Evolutionary conservation across 2,888 invertebrate species (phyloP), one percentile per base, ranked within the genome.

Genomic region (Aromia moschata): DNA sequence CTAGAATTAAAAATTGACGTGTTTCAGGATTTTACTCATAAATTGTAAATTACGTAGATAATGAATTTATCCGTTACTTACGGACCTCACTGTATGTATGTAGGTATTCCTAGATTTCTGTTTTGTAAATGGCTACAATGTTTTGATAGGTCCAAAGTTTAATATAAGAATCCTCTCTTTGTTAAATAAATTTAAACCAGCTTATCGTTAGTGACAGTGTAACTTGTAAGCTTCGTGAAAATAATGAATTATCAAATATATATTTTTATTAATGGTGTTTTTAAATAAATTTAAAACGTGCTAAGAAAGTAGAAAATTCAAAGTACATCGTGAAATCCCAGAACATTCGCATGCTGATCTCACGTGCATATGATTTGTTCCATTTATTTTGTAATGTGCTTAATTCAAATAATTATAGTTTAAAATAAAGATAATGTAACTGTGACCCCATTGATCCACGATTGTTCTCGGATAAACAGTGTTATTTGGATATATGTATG

Each of bases 381-480:
- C 53, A 62, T 38, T 45, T 38, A 46, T 56, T 53, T 64, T 33
- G 51, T 55, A 60, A 64, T 65, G 38, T 52, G 64, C 62, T 67
- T 56, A 56, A 56, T 61, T 63, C 53, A 57, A 54, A 56, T 56
- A 36, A 49, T 49, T 49, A 37, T 38, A 49, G 49, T 60, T 56
- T 56, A 61, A 54, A 55, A 44, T 41, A 60, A 58, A 57, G 67
- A 67, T 67, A 67, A 67, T 65, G 57, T 51, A 46, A 58, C 44
- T 51, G 33, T 68, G 68, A 68, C 68, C 67, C 46, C 56, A 53
- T 57, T 63, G 62, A 64, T 63, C 66, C 57, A 12, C 38, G 63
- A 68, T 68, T 66, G 68, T 68, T 68, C 68, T 68, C 46, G 55
- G 61, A 64, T 64, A 62, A 62, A 52, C 62, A 65, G 57, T 64